Conservation (phyloP, 2,888 invertebrate genomes). For the Drosophila cognata region DNA sequence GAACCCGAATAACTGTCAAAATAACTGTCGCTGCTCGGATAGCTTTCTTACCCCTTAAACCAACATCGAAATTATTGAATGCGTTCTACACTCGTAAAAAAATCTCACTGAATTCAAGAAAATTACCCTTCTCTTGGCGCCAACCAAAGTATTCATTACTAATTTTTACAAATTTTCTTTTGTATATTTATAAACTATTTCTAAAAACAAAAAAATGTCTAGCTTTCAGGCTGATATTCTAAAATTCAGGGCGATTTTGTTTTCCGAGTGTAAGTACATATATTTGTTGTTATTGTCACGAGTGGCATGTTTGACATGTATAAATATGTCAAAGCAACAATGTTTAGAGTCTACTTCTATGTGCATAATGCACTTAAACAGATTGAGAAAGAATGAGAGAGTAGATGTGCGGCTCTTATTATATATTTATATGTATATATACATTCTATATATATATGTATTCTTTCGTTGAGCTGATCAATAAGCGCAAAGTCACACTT, state of each 20-base stretch:
- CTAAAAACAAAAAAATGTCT: not conserved
- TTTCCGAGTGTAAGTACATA: not conserved
- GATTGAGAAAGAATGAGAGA: not conserved
- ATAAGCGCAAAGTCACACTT: not conserved
- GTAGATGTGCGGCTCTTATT: not conserved
- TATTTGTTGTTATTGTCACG: not conserved
- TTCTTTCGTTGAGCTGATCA: not conserved
- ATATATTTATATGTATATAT: too few species aligned
- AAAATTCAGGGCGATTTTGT: not conserved
- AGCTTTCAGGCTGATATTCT: too few species aligned
- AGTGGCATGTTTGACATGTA: not conserved
- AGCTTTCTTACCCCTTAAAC: conserved; percentile 42
- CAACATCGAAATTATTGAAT: conserved; percentile 10
- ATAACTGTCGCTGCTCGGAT: conserved; percentile 55
- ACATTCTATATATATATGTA: too few species aligned
- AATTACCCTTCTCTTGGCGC: not conserved
- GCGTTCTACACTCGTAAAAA: not conserved
- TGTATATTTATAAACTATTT: not conserved
- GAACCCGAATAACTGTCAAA: conserved; percentile 58
- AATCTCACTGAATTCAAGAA: not conserved
- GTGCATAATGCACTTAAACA: not conserved
- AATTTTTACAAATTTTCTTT: not conserved
- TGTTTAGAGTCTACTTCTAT: not conserved
- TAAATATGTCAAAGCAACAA: not conserved
- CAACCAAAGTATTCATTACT: not conserved